Evolutionary conservation across 1,140 invertebrate species (phyloP), one percentile per base, ranked within the genome.

Genomic region (Sarcophaga bullata): DNA sequence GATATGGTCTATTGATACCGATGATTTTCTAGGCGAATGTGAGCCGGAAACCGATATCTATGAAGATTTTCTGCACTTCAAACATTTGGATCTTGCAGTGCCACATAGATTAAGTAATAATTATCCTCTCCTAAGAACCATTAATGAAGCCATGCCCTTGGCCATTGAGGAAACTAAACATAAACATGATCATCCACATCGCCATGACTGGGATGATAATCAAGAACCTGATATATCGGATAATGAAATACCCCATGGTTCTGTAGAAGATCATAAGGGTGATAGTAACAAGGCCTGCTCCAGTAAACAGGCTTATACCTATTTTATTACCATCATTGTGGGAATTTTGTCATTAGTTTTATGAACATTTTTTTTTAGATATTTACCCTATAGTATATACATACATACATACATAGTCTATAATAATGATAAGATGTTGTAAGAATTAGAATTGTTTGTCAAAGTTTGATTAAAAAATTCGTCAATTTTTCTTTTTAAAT

Each of bases 1-100:
- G 95, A 92, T 96, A 4, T 97, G 95, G 95, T 95, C 95, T 72
- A 93, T 95, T 58, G 95, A 96, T 85, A 95, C 94, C 0, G 95
- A 96, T 83, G 95, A 96, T 86, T 96, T 96, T 86, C 90, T 90
- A 2, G 95, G 95, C 0, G 91, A 92, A 48, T 95, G 95, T 85
- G 84, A 90, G 62, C 62, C 91, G 84, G 90, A 91, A 82, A 86
- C 85, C 0, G 90, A 92, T 37, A 90, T 91, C 0, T 84, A 88
- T 0, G 92, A 92, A 81, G 80, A 86, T 19, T 83, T 88, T 2
- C 52, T 68, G 46, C 52, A 80, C 13, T 78, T 76, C 15, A 73
- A 73, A 46, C 73, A 80, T 54, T 37, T 80, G 8, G 89, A 91
- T 5, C 84, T 47, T 8, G 48, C 73, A 8, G 81, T 86, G 0